Conservation (phyloP, 2,797 vertebrate genomes). For the Alectoris magna region DNA sequence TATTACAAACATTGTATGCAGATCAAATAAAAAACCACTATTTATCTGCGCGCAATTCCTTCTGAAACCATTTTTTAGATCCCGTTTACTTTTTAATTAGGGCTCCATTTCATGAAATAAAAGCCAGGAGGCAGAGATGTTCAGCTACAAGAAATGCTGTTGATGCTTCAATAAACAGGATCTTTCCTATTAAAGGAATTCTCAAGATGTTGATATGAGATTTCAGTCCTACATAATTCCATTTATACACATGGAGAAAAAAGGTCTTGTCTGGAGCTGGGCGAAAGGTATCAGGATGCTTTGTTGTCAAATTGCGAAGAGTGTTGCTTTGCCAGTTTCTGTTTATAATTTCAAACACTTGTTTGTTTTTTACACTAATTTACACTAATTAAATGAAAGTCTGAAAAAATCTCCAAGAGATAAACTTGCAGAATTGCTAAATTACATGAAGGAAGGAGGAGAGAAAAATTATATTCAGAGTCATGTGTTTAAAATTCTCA, state of each 20-base stretch:
- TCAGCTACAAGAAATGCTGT: background rate
- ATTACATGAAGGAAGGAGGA: background rate
- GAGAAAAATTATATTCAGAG: background rate
- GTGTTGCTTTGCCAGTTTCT: rapidly evolving
- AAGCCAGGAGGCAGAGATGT: background rate
- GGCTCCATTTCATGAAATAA: background rate
- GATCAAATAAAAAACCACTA: too few species aligned
- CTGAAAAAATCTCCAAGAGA: background rate
- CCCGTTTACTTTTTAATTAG: background rate
- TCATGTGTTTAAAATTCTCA: background rate
- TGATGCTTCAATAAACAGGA: background rate
- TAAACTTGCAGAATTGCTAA: background rate
- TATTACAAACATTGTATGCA: too few species aligned
- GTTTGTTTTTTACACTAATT: background rate
- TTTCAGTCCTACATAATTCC: background rate
- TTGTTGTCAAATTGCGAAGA: background rate
- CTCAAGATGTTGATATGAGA: background rate
- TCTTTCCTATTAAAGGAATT: background rate
- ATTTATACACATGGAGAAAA: background rate
- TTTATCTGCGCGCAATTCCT: too few species aligned
- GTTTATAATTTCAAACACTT: too few species aligned
- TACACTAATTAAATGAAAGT: background rate
- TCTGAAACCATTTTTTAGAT: background rate
- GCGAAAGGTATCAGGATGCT: background rate
- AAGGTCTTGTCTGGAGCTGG: background rate